Evolutionary conservation across 2,888 invertebrate genomes (phyloP).

Genomic region (Boloria selene): DNA sequence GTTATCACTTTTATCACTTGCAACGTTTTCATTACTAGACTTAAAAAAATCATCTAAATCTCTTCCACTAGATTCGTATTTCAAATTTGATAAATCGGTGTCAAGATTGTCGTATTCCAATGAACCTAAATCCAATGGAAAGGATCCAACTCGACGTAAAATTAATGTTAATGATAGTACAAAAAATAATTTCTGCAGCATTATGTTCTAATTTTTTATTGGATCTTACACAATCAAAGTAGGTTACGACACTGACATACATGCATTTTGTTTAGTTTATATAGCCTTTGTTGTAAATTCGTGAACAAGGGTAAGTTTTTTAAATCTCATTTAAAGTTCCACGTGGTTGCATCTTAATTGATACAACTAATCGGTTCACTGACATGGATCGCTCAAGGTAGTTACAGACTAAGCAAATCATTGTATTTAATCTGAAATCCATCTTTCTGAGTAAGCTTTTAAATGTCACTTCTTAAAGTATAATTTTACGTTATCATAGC

Average conservation of each 20-base stretch:
- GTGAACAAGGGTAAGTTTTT: conserved; percentile 69
- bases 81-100: conserved; percentile 58
- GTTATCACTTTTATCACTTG: conserved; percentile 33
- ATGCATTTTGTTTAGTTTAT: conserved; percentile 64
- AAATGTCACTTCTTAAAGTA: too few relatives aligned
- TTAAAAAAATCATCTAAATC: conserved; percentile 61
- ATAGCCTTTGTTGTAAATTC: conserved; percentile 64
- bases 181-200: conserved; percentile 62
- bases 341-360: conserved; percentile 57
- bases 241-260: conserved; percentile 81
- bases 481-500: too few relatives aligned
- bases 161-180: conserved; percentile 57
- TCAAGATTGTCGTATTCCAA: conserved; percentile 63
- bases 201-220: conserved; percentile 56
- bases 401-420: conserved; percentile 8
- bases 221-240: conserved; percentile 68
- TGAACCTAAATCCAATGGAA: conserved; percentile 54
- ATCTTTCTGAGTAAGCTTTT: too few relatives aligned
- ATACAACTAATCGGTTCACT: conserved; percentile 55
- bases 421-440: neutral
- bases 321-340: conserved; percentile 57
- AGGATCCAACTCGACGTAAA: conserved; percentile 56
- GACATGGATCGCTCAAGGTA: conserved; percentile 66
- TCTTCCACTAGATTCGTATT: conserved; percentile 64
- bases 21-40: conserved; percentile 49